phyloP scores from a whole-genome alignment of 2,888 invertebrate genomes.

The Diabrotica balteata region DNA sequence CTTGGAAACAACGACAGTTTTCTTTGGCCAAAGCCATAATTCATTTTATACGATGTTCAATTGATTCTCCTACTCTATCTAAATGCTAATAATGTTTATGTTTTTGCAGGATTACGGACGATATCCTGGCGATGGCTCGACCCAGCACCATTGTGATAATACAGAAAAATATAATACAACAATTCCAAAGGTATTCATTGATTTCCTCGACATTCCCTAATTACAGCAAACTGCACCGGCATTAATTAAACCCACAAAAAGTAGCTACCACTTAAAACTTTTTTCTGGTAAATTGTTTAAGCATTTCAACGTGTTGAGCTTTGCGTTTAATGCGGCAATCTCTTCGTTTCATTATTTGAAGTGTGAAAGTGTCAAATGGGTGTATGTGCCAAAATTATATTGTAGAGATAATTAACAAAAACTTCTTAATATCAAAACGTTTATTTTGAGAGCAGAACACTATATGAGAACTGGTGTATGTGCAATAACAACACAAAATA shows the following conservation, averaged over 20 bases:
- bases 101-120: slow-evolving; percentile 80
- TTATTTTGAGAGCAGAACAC: no score
- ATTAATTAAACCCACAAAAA: slow-evolving; percentile 6
- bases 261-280: background rate
- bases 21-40: no score
- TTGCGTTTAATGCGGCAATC: no score
- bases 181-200: slow-evolving; percentile 71
- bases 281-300: background rate
- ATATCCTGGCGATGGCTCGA: slow-evolving; percentile 88
- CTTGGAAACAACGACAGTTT: no score
- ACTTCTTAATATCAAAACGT: no score
- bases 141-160: slow-evolving; percentile 78
- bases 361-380: no score
- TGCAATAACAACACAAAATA: no score
- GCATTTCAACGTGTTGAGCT: background rate
- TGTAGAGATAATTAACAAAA: no score
- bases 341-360: no score
- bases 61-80: background rate
- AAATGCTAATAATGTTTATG: slow-evolving; percentile 7
- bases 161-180: slow-evolving; percentile 78
- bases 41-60: no score
- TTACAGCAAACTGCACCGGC: slow-evolving; percentile 2
- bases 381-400: no score
- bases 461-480: no score
- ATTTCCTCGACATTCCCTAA: slow-evolving; percentile 21